Evolutionary conservation across 2,113 vertebrate genomes (phyloP).

Genomic region (Recurvirostra avosetta): DNA sequence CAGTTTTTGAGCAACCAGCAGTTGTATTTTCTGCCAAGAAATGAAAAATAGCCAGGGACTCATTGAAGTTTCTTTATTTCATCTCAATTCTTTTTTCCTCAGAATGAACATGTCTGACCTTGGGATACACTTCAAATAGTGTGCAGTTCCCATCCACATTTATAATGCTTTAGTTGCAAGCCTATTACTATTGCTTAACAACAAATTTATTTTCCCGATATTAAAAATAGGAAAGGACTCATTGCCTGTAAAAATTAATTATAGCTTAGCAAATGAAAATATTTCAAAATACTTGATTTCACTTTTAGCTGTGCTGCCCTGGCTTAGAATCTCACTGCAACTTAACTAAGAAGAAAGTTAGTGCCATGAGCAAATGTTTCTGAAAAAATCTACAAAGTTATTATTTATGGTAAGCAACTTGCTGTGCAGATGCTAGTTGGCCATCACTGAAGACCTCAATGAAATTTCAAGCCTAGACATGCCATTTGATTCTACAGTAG

Average conservation of each 20-base stretch:
- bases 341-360: neutral
- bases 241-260: neutral
- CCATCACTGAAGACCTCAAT: neutral
- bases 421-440: neutral
- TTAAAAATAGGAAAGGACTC: neutral
- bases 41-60: neutral
- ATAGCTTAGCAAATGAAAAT: neutral
- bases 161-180: neutral
- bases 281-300: neutral
- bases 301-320: neutral
- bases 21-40: slow-evolving; percentile 12
- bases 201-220: neutral
- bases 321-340: neutral
- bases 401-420: neutral
- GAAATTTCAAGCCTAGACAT: neutral
- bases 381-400: neutral
- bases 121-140: neutral
- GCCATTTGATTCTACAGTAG: neutral
- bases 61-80: neutral
- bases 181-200: neutral
- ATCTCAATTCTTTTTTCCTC: neutral
- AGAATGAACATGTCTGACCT: neutral
- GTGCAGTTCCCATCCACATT: neutral
- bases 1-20: neutral
- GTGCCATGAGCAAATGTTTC: neutral